Base-by-base conservation (phyloP, 2,797 vertebrate genomes). In the Acanthornis magna region DNA sequence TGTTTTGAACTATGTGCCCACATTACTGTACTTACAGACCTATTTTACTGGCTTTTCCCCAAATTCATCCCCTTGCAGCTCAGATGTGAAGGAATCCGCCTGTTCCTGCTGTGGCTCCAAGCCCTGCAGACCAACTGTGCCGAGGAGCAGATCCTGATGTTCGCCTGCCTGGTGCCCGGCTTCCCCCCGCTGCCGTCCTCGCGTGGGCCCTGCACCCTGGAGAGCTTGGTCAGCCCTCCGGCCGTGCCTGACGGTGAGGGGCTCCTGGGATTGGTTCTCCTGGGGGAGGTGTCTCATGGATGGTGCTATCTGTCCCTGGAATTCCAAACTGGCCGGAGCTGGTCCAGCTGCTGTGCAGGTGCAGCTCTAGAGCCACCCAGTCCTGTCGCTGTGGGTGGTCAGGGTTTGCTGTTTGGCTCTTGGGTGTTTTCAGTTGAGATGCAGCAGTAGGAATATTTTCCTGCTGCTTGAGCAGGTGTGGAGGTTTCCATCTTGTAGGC, bases 61-160 rank as follows among this genome's bases (percentile, higher is more conserved):
- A 34, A 74, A 53, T 27, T n/a, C 13, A 4, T 36, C 40, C 29
- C 47, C 70, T 86, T 91, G 77, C 93, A 99, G 99, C 98, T 99
- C 97, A 98, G 99, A 97, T 99, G 99, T 95, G 99, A 99, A 97
- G 99, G 99, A 87, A 99, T 99, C 95, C 98, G 99, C 55, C 98
- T 99, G 80, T 99, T 99, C 97, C 98, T 99, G 97, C 98, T 99
- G 83, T 99, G 99, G 99, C 98, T 99, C 71, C 99, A 99, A 96
- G 99, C 99, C 17, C 98, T 99, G 93, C 98, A 99, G 97, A 99
- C 98, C 74, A 99, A 99, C 98, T 99, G 98, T 94, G 98, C 98
- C 2, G 99, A 99, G 97, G 99, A 99, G 95, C 99, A 99, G 98
- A 98, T 99, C 93, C 98, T 99, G 95, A 98, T 99, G 93, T 99